Percentiles rank a stretch among this genome's conserved stretches.
phyloP scores from a whole-genome alignment of 2,113 vertebrate genomes.

The Ivindomyrus marchei region DNA sequence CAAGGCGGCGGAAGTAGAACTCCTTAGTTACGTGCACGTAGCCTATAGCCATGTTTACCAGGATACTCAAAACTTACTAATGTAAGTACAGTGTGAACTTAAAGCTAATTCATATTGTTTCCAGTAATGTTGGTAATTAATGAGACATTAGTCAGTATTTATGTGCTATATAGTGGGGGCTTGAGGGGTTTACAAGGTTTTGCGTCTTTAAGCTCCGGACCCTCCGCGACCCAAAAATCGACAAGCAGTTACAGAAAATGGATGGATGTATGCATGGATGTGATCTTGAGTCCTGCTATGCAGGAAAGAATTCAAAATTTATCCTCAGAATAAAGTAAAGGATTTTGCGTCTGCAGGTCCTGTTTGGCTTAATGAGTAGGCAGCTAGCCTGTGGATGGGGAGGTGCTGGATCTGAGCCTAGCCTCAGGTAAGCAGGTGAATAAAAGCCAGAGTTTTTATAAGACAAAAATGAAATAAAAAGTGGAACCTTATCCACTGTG shows the following conservation, averaged over 20 bases:
- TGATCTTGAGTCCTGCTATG: too few species aligned
- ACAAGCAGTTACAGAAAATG: background rate
- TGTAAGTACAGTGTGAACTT: background rate
- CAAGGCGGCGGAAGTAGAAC: too few species aligned
- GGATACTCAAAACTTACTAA: background rate
- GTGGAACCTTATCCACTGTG: too few species aligned
- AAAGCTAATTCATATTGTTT: background rate
- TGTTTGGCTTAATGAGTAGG: background rate
- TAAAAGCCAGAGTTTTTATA: too few species aligned
- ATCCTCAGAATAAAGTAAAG: background rate
- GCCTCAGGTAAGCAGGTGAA: too few species aligned
- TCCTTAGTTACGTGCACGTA: too few species aligned
- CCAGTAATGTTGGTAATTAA: background rate
- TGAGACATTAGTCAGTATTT: too few species aligned
- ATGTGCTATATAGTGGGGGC: too few species aligned
- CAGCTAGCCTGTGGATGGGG: background rate
- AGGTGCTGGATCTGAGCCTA: background rate
- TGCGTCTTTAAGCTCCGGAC: background rate
- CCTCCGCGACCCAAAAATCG: background rate
- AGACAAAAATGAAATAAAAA: too few species aligned
- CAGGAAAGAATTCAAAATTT: background rate
- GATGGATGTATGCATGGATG: background rate
- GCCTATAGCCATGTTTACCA: background rate
- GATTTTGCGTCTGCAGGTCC: background rate
- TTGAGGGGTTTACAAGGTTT: too few species aligned